These are phyloP conservation scores for Crotalus adamanteus DNA, from an alignment of 2,797 vertebrate genomes.

Conservation along the genomic window DNA sequence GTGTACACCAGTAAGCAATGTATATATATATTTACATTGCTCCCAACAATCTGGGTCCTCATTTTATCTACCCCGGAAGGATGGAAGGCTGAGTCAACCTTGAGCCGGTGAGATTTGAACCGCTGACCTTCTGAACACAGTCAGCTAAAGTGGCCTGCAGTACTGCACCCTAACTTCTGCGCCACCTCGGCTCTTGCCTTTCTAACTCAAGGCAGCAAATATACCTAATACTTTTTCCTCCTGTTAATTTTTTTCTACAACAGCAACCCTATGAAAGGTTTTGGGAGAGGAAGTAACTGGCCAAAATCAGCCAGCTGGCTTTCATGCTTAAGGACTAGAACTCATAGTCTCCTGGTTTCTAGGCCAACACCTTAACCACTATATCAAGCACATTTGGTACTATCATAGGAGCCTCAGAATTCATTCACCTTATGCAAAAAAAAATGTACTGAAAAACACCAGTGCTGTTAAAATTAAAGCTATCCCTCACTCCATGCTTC, in stretches of 20 bases:
- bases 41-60: too few species aligned
- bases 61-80: too few species aligned
- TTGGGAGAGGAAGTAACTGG: neutral
- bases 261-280: neutral
- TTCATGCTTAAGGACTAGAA: neutral
- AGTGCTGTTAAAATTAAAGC: neutral
- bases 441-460: neutral
- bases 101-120: too few species aligned
- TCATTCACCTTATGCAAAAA: slow-evolving; percentile 28
- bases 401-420: slow-evolving; percentile 26
- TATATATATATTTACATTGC: too few species aligned
- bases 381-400: neutral
- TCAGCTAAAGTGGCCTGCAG: too few species aligned
- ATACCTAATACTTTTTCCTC: neutral
- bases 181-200: neutral
- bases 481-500: neutral
- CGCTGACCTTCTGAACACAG: too few species aligned
- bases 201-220: neutral
- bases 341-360: neutral
- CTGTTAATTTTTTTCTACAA: neutral
- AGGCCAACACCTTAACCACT: neutral
- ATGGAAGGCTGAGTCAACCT: too few species aligned
- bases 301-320: neutral
- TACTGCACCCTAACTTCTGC: too few species aligned
- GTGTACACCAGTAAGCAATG: too few species aligned